Evolutionary conservation across 2,113 vertebrate genomes (phyloP), one percentile per base, ranked within the genome.

Genomic region (Melanerpes formicivorus): DNA sequence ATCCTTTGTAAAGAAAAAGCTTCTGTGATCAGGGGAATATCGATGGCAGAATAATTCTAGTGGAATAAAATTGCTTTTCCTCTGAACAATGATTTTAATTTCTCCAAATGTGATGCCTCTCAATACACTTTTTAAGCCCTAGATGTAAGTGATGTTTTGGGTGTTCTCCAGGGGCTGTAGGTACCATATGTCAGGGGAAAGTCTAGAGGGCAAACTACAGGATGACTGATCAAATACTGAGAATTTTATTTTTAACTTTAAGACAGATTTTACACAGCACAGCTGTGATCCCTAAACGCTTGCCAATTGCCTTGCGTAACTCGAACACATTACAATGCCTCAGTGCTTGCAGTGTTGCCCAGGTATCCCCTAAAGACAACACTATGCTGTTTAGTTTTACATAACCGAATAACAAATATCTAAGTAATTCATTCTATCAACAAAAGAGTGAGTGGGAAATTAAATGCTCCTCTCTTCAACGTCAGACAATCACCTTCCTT

Each of bases 221-320:
- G 59, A 70, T 48, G 65, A 7, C 69, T 73, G 90, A 93, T 90
- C 87, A 80, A 82, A 85, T 54, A 54, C 44, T 11, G 91, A 72
- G 79, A 42, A 54, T 90, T 95, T 92, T 92, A 69, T 91, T 90
- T 94, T 90, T 67, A 77, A 71, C 69, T 83, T 22, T 4, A 76
- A 87, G 75, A 59, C 76, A 63, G 77, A 89, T 58, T 59, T 67
- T 52, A 14, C 56, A 11, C 11, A 19, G 89, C 80, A 67, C 93
- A 97, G 81, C 90, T 96, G 91, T 55, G 91, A 72, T 84, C 66
- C 84, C 22, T 91, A 84, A 87, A 85, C 29, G 78, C 76, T 74
- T 87, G 85, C 82, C 95, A 74, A 14, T 4, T 77, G 71, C 60
- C 81, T 92, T 85, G 91, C 78, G 6, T 80, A 92, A 94, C 72